Evolutionary conservation across 2,113 vertebrate species (phyloP).

Genomic region (Chaenocephalus aceratus): DNA sequence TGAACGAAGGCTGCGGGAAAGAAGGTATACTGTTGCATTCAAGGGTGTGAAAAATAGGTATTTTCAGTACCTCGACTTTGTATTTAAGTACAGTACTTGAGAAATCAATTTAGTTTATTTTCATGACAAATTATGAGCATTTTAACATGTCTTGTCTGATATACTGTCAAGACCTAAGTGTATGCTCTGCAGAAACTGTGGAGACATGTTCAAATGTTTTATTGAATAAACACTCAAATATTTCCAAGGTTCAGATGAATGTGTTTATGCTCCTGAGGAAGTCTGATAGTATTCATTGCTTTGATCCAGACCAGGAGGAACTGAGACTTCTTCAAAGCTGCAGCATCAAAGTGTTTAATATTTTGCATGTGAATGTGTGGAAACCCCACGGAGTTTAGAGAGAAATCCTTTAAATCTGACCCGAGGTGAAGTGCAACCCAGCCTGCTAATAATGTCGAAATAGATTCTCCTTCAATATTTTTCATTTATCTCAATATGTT

Average conservation of each 20-base stretch:
- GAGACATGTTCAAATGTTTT: too few relatives aligned
- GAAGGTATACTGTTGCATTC: neutral
- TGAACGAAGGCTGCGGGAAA: too few relatives aligned
- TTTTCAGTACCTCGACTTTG: too few relatives aligned
- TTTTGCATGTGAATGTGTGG: neutral
- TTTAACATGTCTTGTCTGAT: neutral
- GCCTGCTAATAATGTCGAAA: neutral
- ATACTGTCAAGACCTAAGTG: neutral
- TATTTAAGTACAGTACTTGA: too few relatives aligned
- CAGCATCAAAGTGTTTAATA: constrained; percentile 18
- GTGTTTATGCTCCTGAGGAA: neutral
- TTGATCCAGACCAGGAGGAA: neutral
- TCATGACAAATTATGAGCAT: neutral
- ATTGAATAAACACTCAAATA: too few relatives aligned
- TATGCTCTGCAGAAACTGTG: too few relatives aligned
- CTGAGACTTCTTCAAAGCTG: constrained; percentile 13
- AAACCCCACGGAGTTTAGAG: neutral
- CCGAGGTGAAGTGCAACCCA: constrained; percentile 1
- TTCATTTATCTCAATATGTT: neutral
- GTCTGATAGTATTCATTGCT: neutral
- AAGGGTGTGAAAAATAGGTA: neutral
- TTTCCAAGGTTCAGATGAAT: neutral
- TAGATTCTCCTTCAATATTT: neutral
- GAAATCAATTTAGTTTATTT: too few relatives aligned
- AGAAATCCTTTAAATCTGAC: constrained; percentile 33